Evolutionary conservation across 2,797 vertebrate genomes (phyloP), one percentile per base, ranked within the genome.

Genomic region (Myoxocephalus aenaeus): DNA sequence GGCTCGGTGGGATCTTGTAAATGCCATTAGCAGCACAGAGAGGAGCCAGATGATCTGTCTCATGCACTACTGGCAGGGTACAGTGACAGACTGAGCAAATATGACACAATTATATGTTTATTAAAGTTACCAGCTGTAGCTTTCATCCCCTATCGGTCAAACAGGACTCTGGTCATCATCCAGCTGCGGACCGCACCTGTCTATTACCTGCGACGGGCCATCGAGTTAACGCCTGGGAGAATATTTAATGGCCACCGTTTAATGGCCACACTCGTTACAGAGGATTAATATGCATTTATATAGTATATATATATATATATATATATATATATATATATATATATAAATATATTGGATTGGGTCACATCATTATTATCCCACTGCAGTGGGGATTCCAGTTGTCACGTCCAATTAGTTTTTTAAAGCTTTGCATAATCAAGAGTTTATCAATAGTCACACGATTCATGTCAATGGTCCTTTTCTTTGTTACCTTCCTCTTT

Each of bases 401-500:
- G 10, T 38, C 8, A 2, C 36, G 1, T 10, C 8, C 36, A 38
- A 38, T 38, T 38, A n/a, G 36, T 1, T 36, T 36, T 36, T 10
- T 4, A 36, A 51, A 22, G 38, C 32, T 51, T 22, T 29, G 29
- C 32, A 61, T 38, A 3, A 29, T 56, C 6, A 29, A 7, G 5
- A 59, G 4, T 36, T 34, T 34, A 20, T 34, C n/a, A 63, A n/a
- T 10, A 12, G 15, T 46, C 38, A 20, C 1, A 36, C 13, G 48
- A 27, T 54, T n/a, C 1, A 27, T 71, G 44, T 42, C 7, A 46
- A 13, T 17, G 9, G 29, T 27, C 0, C 27, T 14, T 42, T 34
- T 7, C 4, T 51, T 54, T 10, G 57, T 38, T 82, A 97, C 96
- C 95, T 32, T 82, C 77, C 17, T 95, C 93, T 2, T 91, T 82